phyloP scores from a whole-genome alignment of 2,888 invertebrate species.

The Brachyptera risi region DNA sequence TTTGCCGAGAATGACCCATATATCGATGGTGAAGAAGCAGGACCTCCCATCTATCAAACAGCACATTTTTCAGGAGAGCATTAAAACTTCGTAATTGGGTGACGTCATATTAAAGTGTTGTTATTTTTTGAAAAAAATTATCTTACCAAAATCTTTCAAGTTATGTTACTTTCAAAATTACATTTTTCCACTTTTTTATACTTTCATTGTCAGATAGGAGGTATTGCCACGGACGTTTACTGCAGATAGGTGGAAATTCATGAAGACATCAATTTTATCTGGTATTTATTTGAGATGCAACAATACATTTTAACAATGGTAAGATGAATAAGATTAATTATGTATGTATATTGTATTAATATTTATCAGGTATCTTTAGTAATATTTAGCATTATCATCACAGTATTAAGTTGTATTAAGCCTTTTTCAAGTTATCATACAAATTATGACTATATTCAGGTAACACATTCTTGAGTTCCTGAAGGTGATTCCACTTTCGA shows the following conservation, averaged over 20 bases:
- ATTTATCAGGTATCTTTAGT: no score
- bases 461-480: slow-evolving; percentile 30
- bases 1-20: no score
- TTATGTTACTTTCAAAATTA: no score
- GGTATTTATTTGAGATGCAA: no score
- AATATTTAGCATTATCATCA: no score
- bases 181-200: not conserved
- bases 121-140: not conserved
- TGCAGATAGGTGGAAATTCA: not conserved
- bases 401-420: not conserved
- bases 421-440: slow-evolving; percentile 24
- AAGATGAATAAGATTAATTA: no score
- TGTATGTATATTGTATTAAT: no score
- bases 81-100: not conserved
- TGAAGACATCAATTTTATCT: no score
- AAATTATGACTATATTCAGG: slow-evolving; percentile 30
- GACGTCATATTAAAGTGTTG: not conserved
- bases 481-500: slow-evolving; percentile 33
- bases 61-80: not conserved
- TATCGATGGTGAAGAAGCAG: not conserved
- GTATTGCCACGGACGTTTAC: not conserved
- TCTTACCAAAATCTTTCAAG: not conserved
- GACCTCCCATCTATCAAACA: not conserved
- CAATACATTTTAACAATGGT: no score
- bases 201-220: not conserved